Base-by-base conservation (phyloP, 2,797 vertebrate genomes). In the Champsocephalus esox region DNA sequence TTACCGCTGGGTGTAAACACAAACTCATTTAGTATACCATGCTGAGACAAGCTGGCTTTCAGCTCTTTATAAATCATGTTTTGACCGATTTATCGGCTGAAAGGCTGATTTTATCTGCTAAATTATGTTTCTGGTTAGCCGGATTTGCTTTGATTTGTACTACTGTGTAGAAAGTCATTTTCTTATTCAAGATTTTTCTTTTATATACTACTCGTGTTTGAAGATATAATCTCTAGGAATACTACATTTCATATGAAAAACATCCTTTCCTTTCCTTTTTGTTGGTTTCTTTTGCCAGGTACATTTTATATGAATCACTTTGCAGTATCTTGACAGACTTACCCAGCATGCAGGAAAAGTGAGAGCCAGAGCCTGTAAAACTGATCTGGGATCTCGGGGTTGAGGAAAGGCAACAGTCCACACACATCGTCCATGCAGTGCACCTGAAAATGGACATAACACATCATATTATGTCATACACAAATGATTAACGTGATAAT, bases 381-480 rank as follows among this genome's bases (percentile, higher is more conserved):
- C 95, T 99, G 97, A 94, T 99, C 98, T 24, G 98, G 97, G 88
- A 98, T 95, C 88, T 99, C 97, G 0, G 98, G 98, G 84, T 99
- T 99, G 82, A 99, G 96, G 90, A 99, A 99, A 84, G 97, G 98
- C 84, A 99, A 94, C 63, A 99, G 96, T 73, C 98, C 98, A 64
- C 98, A 99, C 59, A 99, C 96, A 0, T 98, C 97, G 68, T 99
- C 97, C 97, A 99, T 99, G 91, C 98, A 99, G 92, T 99, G 97
- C 70, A 99, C 98, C 98, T 99, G 87, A 28, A 48, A 69, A 58
- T 62, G 14, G 56, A 61, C 56, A 79, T 0, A 79, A 9, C 9
- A 70, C 3, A 12, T 12, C 46, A 12, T 28, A 19, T 21, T 62
- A 28, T 34, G 46, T 48, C 43, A 63, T 19, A 45, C 12, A 17